Percentiles rank a stretch among this genome's conserved stretches.
phyloP scores from a whole-genome alignment of 2,113 vertebrate species.

The Chitala chitala region DNA sequence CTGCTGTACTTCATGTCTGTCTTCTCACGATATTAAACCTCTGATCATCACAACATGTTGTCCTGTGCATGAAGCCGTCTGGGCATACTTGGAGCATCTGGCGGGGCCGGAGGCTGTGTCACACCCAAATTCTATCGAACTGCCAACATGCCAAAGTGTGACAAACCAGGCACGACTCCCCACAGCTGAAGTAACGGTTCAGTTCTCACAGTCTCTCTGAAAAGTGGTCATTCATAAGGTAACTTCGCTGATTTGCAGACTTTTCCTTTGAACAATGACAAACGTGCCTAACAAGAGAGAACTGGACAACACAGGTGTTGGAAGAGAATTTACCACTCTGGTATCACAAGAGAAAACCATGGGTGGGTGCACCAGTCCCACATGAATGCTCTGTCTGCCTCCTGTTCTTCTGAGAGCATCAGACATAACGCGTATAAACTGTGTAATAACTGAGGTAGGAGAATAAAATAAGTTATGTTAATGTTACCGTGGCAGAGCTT shows the following conservation, averaged over 20 bases:
- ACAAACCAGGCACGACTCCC: too few relatives aligned
- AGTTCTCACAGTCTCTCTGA: not conserved
- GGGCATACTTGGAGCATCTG: too few relatives aligned
- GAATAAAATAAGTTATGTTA: not conserved
- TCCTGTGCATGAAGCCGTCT: not conserved
- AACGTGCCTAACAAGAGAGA: not conserved
- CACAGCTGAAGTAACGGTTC: not conserved
- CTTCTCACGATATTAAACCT: too few relatives aligned
- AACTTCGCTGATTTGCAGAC: not conserved
- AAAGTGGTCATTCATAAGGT: not conserved
- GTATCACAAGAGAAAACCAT: not conserved
- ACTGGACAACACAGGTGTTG: not conserved
- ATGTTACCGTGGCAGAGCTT: not conserved
- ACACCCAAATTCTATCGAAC: too few relatives aligned
- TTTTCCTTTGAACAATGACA: not conserved
- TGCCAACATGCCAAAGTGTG: too few relatives aligned
- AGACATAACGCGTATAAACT: too few relatives aligned
- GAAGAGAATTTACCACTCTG: not conserved
- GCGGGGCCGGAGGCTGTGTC: too few relatives aligned
- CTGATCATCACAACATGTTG: not conserved
- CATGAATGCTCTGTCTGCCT: too few relatives aligned
- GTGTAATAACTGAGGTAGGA: not conserved
- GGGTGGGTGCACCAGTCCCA: not conserved
- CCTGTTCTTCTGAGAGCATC: too few relatives aligned
- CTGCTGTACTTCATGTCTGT: too few relatives aligned